A percentile compares a stretch with the other conserved stretches of the same genome.
These are phyloP conservation scores for Catharus minimus DNA, from an alignment of 2,113 vertebrate genomes.

Conservation along the genomic window DNA sequence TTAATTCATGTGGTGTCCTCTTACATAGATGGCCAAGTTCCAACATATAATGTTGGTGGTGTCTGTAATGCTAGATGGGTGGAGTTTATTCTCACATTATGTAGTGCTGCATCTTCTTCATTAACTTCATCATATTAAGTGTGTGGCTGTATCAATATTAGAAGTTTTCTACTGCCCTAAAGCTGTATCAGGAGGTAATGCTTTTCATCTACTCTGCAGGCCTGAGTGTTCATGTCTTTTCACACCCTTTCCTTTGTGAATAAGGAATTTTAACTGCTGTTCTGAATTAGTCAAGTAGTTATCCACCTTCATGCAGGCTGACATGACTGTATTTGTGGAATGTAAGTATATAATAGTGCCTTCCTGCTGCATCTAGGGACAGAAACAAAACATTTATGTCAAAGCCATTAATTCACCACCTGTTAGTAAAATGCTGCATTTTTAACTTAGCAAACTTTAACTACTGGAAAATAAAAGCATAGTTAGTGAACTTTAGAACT, in stretches of 20 bases:
- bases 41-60: not conserved
- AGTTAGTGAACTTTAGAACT: not conserved
- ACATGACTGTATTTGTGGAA: not conserved
- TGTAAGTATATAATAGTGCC: not conserved
- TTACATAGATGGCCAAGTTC: not conserved
- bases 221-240: not conserved
- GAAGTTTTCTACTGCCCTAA: not conserved
- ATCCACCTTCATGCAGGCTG: not conserved
- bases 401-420: not conserved
- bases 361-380: not conserved
- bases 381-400: not conserved
- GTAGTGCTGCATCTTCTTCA: not conserved
- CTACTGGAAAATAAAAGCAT: not conserved
- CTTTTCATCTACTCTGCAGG: not conserved
- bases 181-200: not conserved
- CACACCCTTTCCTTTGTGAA: not conserved
- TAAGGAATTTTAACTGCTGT: not conserved
- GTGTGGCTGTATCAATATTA: rapidly evolving
- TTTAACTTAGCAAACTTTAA: not conserved
- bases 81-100: not conserved
- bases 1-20: not conserved
- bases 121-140: not conserved
- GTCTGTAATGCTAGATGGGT: not conserved
- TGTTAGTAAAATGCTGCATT: not conserved
- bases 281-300: not conserved